These are phyloP conservation scores for Sminthurinus aureus DNA, from an alignment of 2,888 invertebrate genomes.

Conservation along the genomic window DNA sequence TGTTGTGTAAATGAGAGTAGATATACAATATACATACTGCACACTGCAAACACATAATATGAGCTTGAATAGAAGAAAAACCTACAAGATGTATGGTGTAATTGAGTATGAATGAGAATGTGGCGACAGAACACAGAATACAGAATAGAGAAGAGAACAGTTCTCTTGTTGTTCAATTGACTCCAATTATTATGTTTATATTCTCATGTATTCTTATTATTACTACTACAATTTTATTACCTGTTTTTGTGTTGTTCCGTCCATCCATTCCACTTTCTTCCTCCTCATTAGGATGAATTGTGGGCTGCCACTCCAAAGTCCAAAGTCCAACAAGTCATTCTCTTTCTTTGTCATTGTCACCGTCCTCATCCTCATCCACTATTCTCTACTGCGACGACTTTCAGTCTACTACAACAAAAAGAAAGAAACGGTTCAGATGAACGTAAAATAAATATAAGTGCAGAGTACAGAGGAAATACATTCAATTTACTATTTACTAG, in stretches of 20 bases:
- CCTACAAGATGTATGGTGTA: too few relatives aligned
- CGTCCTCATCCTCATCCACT: background rate
- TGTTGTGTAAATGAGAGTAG: background rate
- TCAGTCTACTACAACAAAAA: too few relatives aligned
- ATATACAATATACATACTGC: background rate
- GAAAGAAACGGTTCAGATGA: too few relatives aligned
- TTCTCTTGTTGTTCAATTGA: slow-evolving; percentile 28
- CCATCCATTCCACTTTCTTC: background rate
- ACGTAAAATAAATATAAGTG: too few relatives aligned
- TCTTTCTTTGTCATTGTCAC: background rate
- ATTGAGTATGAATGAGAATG: too few relatives aligned
- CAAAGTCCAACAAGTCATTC: slow-evolving; percentile 16
- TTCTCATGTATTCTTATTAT: too few relatives aligned
- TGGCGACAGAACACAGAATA: too few relatives aligned
- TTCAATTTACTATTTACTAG: too few relatives aligned
- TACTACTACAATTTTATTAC: background rate
- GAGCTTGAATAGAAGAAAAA: background rate
- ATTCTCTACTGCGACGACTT: too few relatives aligned
- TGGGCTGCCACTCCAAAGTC: slow-evolving; percentile 23
- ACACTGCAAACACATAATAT: background rate
- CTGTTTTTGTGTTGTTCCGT: slow-evolving; percentile 10
- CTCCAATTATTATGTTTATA: slow-evolving; percentile 25
- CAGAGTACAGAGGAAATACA: too few relatives aligned
- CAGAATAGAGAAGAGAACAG: slow-evolving; percentile 26
- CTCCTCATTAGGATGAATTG: slow-evolving; percentile 32